These are phyloP conservation scores for Cnemophilus loriae DNA, from an alignment of 2,113 vertebrate species.

Conservation along the genomic window DNA sequence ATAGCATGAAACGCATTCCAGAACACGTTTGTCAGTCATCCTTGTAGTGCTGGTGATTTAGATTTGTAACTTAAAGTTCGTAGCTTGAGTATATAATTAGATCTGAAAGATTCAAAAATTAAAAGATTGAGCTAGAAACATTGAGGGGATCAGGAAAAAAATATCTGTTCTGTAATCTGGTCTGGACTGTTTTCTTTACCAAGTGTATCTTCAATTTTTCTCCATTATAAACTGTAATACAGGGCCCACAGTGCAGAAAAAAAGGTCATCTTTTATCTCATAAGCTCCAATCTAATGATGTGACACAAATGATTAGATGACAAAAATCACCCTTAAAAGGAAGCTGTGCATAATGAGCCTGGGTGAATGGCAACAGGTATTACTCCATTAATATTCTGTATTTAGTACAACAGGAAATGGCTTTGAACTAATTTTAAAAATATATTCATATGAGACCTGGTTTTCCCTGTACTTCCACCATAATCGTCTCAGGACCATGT, in stretches of 20 bases:
- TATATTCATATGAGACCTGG: background rate
- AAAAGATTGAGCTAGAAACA: constrained; percentile 8
- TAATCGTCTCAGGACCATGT: background rate
- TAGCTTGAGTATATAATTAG: background rate
- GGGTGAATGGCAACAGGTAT: background rate
- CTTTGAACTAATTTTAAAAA: background rate
- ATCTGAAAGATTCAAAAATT: constrained; percentile 10
- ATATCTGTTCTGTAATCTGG: background rate
- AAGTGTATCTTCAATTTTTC: background rate
- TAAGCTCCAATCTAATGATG: background rate
- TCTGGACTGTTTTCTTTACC: background rate
- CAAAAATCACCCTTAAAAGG: background rate
- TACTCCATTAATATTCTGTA: background rate
- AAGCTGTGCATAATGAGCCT: background rate
- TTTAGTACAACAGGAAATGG: background rate
- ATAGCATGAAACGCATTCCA: background rate
- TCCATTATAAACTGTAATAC: background rate
- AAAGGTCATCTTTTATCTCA: background rate
- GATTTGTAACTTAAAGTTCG: constrained; percentile 1
- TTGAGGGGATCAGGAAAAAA: background rate
- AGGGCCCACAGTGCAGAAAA: background rate
- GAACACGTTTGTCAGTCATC: background rate
- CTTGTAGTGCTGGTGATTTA: background rate
- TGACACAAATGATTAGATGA: background rate
- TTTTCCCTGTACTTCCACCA: background rate